Evolutionary conservation across 2,888 invertebrate genomes (phyloP).

Genomic region (Chouioia cunea): DNA sequence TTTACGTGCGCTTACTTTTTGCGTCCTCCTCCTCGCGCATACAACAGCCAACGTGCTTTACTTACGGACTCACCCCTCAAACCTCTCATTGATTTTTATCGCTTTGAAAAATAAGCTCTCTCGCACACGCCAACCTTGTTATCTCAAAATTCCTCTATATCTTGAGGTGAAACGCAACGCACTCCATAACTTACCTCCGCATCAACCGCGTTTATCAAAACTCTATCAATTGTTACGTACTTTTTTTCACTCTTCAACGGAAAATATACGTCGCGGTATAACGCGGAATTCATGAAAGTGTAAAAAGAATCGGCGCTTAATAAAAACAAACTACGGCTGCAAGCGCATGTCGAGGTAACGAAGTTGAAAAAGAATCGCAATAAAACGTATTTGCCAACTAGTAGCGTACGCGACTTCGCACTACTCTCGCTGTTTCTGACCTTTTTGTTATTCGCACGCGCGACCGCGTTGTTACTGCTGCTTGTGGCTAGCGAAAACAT

Average conservation of each 20-base stretch:
- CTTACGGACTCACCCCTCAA: constrained; percentile 48
- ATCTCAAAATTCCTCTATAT: too few relatives aligned
- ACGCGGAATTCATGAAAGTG: too few relatives aligned
- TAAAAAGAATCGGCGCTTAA: background rate
- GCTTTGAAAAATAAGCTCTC: constrained; percentile 55
- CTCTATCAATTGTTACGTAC: too few relatives aligned
- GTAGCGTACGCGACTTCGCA: background rate
- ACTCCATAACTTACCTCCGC: too few relatives aligned
- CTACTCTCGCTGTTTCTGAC: background rate
- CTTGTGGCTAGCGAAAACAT: background rate
- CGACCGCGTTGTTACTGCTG: background rate
- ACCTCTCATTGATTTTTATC: constrained; percentile 58
- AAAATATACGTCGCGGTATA: too few relatives aligned
- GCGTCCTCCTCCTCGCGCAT: too few relatives aligned
- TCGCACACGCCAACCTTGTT: too few relatives aligned
- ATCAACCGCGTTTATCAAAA: too few relatives aligned
- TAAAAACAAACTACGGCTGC: constrained; percentile 32
- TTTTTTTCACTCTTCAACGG: too few relatives aligned
- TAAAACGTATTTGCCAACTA: constrained; percentile 26
- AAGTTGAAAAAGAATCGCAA: constrained; percentile 25
- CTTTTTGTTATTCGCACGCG: background rate
- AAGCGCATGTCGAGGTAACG: constrained; percentile 11
- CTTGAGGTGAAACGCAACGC: too few relatives aligned
- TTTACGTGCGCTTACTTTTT: constrained; percentile 41
- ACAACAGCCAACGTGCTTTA: constrained; percentile 55